Base-by-base conservation (phyloP, 2,113 vertebrate species). In the Nannospalax galili region DNA sequence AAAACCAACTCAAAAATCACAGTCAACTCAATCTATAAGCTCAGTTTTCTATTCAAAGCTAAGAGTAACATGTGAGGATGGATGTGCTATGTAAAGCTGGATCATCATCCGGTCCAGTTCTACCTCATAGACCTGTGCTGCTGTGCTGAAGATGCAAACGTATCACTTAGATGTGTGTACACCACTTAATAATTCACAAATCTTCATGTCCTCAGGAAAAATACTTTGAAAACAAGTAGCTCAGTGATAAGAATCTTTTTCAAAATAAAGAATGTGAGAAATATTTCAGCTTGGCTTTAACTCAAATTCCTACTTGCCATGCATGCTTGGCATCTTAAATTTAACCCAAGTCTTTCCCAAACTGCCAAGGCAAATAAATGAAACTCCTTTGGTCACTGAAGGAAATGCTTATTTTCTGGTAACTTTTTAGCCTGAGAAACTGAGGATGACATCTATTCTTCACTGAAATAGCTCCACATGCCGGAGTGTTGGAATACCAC, bases 291-390 rank as follows among this genome's bases (percentile, higher is more conserved):
- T 52, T 69, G 91, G 88, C 52, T 90, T 84, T 42, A 88, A 67
- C 88, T 90, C 92, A 97, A 94, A 97, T 84, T 95, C 85, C 88
- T 84, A 84, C 80, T 97, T 95, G 92, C 91, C 94, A 84, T 88
- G 91, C 87, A 91, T 88, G 90, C 77, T 45, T 94, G 92, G 62
- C 84, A 90, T 90, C 94, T 94, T 95, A 77, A 78, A 94, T 95
- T 95, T 93, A 96, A 96, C 95, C 52, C 60, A 80, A 94, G 73
- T 42, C 65, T 92, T 69, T 81, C 73, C 84, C 72, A 96, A 90
- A 69, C 67, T 84, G 75, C 32, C 79, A 91, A 95, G 22, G 75
- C 62, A 96, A 93, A 88, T 1, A 96, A 93, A 88, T 1, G 1
- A 79, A 95, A 94, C 40, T 69, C 82, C 75, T 62, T 56, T 40